Conservation (phyloP, 1,140 invertebrate genomes). For the Hydropsyche tenuis region DNA sequence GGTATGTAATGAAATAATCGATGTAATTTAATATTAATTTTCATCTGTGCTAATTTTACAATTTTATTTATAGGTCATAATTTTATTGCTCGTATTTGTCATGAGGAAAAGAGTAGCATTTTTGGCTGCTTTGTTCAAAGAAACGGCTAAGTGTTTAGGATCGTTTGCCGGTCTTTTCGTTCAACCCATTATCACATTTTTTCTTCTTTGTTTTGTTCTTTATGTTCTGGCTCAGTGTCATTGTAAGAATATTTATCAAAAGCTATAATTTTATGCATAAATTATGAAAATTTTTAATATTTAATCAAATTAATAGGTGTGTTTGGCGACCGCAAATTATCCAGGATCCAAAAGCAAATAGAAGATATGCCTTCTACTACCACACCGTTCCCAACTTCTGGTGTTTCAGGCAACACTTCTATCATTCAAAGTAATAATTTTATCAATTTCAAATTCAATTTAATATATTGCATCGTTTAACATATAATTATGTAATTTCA, state of each 20-base stretch:
- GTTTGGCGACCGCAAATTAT: slow-evolving; percentile 66
- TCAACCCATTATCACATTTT: slow-evolving; percentile 86
- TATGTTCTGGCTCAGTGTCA: slow-evolving; percentile 82
- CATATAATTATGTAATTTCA: slow-evolving; percentile 38
- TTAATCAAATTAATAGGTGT: slow-evolving; percentile 57
- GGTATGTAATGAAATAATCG: slow-evolving; percentile 62
- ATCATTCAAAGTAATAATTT: neutral
- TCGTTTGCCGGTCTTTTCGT: slow-evolving; percentile 85
- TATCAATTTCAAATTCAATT: neutral
- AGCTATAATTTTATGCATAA: neutral
- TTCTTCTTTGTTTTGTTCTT: slow-evolving; percentile 81
- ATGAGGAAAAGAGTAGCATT: slow-evolving; percentile 82
- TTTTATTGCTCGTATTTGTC: slow-evolving; percentile 79
- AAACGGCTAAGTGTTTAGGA: slow-evolving; percentile 84
- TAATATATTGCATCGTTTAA: slow-evolving; percentile 9
- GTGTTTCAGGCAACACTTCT: slow-evolving; percentile 5
- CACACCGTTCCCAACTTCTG: neutral
- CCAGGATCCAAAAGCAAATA: slow-evolving; percentile 52
- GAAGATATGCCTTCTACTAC: slow-evolving; percentile 48
- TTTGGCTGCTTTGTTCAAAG: slow-evolving; percentile 82
- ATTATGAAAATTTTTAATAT: neutral
- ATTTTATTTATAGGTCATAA: slow-evolving; percentile 71
- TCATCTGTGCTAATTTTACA: slow-evolving; percentile 25
- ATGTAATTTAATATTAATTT: slow-evolving; percentile 51
- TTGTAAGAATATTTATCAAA: slow-evolving; percentile 69